Evolutionary conservation across 2,113 vertebrate species (phyloP).

Genomic region (Limnothrissa miodon): DNA sequence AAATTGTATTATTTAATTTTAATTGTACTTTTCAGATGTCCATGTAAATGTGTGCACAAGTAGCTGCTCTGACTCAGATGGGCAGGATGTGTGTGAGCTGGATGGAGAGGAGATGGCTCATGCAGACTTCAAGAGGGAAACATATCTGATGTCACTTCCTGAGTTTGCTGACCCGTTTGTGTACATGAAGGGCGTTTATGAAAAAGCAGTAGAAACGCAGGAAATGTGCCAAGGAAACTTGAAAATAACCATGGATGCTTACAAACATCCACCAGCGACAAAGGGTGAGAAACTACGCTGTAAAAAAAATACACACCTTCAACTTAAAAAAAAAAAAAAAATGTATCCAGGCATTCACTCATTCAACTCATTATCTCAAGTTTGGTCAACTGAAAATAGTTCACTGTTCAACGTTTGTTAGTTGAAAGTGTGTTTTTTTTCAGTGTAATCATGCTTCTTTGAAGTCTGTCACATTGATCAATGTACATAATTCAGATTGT

Average conservation of each 20-base stretch:
- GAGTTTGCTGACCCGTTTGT: background rate
- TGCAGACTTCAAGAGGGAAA: too few relatives aligned
- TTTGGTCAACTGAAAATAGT: too few relatives aligned
- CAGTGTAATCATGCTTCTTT: too few relatives aligned
- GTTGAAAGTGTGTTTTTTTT: too few relatives aligned
- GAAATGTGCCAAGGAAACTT: slow-evolving; percentile 21
- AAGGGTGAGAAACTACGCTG: slow-evolving; percentile 43
- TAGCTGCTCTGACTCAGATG: slow-evolving; percentile 19
- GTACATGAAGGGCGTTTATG: background rate
- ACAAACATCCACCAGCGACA: background rate
- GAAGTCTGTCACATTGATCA: too few relatives aligned
- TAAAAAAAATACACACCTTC: too few relatives aligned
- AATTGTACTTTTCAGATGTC: slow-evolving; percentile 15
- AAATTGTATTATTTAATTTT: too few relatives aligned
- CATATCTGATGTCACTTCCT: slow-evolving; percentile 24
- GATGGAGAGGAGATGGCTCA: slow-evolving; percentile 38
- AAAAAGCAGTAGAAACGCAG: accelerated
- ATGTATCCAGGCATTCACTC: too few relatives aligned
- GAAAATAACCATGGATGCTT: accelerated
- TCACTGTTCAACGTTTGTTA: too few relatives aligned
- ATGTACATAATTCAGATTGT: too few relatives aligned
- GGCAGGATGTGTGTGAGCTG: background rate
- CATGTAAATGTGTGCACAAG: accelerated
- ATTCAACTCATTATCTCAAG: too few relatives aligned
- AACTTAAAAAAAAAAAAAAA: too few relatives aligned